Conservation (phyloP, 2,797 vertebrate species). For the Pangasius mekongensis region DNA sequence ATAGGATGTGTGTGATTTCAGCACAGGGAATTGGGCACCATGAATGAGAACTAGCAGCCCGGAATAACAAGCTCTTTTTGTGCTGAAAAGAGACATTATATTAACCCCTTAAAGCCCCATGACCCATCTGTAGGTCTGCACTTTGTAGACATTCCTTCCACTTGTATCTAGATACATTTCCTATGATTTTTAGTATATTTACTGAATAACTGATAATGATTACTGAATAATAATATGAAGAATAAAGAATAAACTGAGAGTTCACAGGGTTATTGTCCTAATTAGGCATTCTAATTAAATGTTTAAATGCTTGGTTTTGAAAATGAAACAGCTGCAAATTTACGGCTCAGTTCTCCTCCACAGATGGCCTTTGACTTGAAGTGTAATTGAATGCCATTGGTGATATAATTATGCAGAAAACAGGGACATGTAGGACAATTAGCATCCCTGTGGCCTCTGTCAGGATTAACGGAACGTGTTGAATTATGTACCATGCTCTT, state of each 20-base stretch:
- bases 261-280: not conserved
- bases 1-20: conserved; percentile 29
- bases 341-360: not conserved
- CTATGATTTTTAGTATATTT: not conserved
- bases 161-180: not conserved
- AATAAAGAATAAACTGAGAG: not conserved
- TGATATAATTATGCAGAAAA: not conserved
- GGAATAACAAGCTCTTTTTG: conserved; percentile 25
- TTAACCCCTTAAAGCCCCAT: not conserved
- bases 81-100: not conserved
- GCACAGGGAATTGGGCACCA: not conserved
- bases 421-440: not conserved
- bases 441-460: not conserved
- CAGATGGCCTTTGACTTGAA: not conserved
- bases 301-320: not conserved
- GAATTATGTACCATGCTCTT: not conserved
- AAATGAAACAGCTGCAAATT: not conserved
- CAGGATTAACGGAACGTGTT: not conserved
- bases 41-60: not conserved
- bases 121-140: not conserved
- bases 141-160: not conserved
- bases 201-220: not conserved
- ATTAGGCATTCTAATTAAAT: not conserved
- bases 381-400: not conserved
- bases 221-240: not conserved